These are phyloP conservation scores for Phoxinus phoxinus DNA, from an alignment of 2,113 vertebrate species.

Conservation along the genomic window DNA sequence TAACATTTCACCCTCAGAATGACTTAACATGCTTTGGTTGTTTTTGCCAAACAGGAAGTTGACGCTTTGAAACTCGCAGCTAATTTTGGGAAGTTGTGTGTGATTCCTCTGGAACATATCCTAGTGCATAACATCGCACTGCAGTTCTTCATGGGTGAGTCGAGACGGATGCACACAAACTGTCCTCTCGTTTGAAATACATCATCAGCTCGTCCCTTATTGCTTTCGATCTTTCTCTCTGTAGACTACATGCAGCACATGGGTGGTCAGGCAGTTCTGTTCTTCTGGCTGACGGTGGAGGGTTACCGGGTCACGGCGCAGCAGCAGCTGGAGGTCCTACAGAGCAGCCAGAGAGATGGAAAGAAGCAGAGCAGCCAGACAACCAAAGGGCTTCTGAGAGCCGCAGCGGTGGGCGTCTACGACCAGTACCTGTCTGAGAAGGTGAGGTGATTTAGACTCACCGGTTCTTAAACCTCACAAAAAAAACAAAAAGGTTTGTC, in stretches of 20 bases:
- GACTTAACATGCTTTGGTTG: not conserved
- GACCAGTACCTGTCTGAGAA: conserved; percentile 97
- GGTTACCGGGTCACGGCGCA: conserved; percentile 97
- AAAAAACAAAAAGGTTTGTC: not conserved
- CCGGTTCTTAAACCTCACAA: no score
- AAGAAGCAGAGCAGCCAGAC: conserved; percentile 91
- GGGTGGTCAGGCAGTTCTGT: conserved; percentile 95
- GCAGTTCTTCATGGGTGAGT: conserved; percentile 99
- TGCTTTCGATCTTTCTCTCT: not conserved
- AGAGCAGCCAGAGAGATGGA: conserved; percentile 86
- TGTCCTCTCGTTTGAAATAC: not conserved
- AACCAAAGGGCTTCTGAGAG: conserved; percentile 87
- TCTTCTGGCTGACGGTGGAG: conserved; percentile 99
- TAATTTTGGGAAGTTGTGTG: conserved; percentile 98
- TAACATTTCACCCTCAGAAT: not conserved
- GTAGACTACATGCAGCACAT: conserved; percentile 98
- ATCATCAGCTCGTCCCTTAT: not conserved
- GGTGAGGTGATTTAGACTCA: conserved; percentile 58
- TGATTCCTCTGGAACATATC: conserved; percentile 96
- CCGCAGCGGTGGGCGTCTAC: conserved; percentile 93
- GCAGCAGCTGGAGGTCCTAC: conserved; percentile 93
- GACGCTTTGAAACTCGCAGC: conserved; percentile 96
- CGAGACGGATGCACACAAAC: not conserved
- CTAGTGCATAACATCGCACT: conserved; percentile 97
- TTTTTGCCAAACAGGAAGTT: conserved; percentile 83